phyloP scores from a whole-genome alignment of 2,888 invertebrate species.

The Diploptera punctata region DNA sequence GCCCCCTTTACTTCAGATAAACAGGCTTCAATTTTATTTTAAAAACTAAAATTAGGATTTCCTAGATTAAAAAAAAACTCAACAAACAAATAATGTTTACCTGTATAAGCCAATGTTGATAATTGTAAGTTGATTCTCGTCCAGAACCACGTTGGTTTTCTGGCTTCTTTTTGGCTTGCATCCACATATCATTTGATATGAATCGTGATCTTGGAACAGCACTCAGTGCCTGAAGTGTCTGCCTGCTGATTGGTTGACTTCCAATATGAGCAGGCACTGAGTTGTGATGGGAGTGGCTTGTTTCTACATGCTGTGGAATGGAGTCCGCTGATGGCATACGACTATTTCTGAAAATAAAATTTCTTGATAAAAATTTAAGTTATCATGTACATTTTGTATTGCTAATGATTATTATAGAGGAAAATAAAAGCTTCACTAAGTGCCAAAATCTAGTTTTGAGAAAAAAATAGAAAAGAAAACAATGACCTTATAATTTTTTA shows the following conservation, averaged over 20 bases:
- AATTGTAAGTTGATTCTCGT: slow-evolving; percentile 63
- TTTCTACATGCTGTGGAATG: slow-evolving; percentile 58
- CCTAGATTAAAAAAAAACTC: too few species aligned
- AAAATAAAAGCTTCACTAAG: too few species aligned
- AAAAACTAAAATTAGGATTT: too few species aligned
- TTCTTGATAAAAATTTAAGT: too few species aligned
- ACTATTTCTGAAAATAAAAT: slow-evolving; percentile 59
- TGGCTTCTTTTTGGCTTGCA: slow-evolving; percentile 70
- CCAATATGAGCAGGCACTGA: slow-evolving; percentile 46
- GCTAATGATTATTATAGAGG: too few species aligned
- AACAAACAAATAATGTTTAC: slow-evolving; percentile 52
- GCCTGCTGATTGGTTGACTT: slow-evolving; percentile 70
- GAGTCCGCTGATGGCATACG: slow-evolving; percentile 66
- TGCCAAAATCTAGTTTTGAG: too few species aligned
- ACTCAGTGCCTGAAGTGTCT: slow-evolving; percentile 73
- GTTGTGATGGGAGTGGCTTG: slow-evolving; percentile 55
- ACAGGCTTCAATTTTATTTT: too few species aligned
- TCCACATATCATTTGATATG: slow-evolving; percentile 74
- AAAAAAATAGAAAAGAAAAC: too few species aligned
- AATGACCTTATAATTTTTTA: too few species aligned
- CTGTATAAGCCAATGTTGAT: slow-evolving; percentile 92
- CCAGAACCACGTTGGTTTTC: slow-evolving; percentile 57
- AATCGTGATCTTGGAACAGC: slow-evolving; percentile 80
- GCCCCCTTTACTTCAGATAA: too few species aligned
- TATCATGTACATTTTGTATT: too few species aligned